Evolutionary conservation across 2,113 vertebrate species (phyloP).

Genomic region (Rhynchomys soricoides): DNA sequence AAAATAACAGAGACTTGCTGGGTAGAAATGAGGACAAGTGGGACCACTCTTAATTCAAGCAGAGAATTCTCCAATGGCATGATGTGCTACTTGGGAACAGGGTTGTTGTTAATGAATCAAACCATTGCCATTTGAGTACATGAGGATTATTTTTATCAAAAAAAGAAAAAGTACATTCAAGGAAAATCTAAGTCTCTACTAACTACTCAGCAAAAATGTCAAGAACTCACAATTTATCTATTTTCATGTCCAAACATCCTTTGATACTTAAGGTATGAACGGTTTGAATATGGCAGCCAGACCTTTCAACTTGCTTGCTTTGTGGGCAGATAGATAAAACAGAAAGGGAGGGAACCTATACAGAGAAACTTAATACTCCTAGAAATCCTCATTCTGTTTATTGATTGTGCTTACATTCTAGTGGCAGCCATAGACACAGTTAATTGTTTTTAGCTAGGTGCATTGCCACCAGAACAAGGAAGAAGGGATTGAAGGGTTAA

Average conservation of each 20-base stretch:
- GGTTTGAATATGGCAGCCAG: background rate
- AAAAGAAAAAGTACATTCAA: background rate
- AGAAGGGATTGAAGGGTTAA: conserved; percentile 1
- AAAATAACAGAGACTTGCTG: background rate
- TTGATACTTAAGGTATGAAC: background rate
- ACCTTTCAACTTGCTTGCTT: background rate
- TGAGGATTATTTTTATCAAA: background rate
- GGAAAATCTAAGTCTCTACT: background rate
- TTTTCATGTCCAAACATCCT: background rate
- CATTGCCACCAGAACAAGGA: conserved; percentile 1
- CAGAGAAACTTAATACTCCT: background rate
- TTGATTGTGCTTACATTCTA: background rate
- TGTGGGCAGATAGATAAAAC: background rate
- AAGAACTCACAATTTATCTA: background rate
- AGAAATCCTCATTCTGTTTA: background rate
- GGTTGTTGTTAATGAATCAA: background rate
- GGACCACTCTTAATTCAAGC: background rate
- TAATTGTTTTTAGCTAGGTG: conserved; percentile 28
- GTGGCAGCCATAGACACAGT: background rate
- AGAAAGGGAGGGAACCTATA: background rate
- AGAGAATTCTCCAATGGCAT: background rate
- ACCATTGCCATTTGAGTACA: background rate
- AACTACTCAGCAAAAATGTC: background rate
- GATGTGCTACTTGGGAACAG: background rate
- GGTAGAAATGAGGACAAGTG: background rate